phyloP scores from a whole-genome alignment of 1,140 invertebrate species.

The Drosophila virilis region DNA sequence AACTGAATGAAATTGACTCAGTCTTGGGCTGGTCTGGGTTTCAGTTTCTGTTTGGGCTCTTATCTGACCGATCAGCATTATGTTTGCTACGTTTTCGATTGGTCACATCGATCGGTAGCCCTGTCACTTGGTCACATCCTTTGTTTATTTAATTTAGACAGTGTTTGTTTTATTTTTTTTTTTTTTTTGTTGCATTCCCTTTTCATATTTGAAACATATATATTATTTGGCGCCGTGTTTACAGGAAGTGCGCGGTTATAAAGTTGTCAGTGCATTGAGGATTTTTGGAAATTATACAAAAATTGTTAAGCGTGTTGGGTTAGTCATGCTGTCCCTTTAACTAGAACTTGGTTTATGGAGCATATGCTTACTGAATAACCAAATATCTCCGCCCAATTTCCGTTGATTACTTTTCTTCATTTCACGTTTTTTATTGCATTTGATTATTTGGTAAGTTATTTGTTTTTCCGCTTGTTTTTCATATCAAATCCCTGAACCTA shows the following conservation, averaged over 20 bases:
- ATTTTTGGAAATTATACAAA: conserved; percentile 21
- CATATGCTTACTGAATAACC: conserved; percentile 22
- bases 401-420: conserved; percentile 23
- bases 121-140: conserved; percentile 58
- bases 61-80: conserved; percentile 43
- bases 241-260: conserved; percentile 64
- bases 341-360: conserved; percentile 53
- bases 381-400: not conserved
- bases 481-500: conserved; percentile 59
- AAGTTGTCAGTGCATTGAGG: conserved; percentile 35
- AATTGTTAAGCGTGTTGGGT: conserved; percentile 24
- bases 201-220: conserved; percentile 50
- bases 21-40: conserved; percentile 19
- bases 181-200: conserved; percentile 1
- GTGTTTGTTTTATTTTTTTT: not conserved
- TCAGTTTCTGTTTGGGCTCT: conserved; percentile 35
- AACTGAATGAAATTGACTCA: conserved; percentile 67
- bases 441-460: conserved; percentile 22
- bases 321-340: not conserved
- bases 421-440: conserved; percentile 4
- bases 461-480: not conserved
- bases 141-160: conserved; percentile 64
- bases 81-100: conserved; percentile 61
- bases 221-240: conserved; percentile 62
- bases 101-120: conserved; percentile 70